These are phyloP conservation scores for Ceryle rudis DNA, from an alignment of 2,797 vertebrate species.

Conservation along the genomic window DNA sequence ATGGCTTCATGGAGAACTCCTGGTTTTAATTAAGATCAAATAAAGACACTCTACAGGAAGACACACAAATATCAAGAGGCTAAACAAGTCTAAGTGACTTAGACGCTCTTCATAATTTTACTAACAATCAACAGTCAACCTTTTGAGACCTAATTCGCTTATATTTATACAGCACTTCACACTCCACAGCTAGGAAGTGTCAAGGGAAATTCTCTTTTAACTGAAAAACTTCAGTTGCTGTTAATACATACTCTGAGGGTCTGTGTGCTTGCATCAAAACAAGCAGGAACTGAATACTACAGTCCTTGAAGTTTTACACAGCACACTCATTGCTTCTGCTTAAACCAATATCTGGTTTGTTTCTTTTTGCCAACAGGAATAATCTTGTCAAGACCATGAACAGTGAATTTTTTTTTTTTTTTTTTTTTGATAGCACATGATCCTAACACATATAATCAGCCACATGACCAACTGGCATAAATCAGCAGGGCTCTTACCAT, in stretches of 20 bases:
- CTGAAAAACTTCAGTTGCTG: background rate
- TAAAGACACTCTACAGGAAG: background rate
- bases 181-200: background rate
- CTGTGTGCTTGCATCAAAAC: background rate
- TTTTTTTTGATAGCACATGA: fast-evolving
- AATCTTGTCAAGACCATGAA: background rate
- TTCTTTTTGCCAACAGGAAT: background rate
- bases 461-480: background rate
- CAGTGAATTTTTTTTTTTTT: background rate
- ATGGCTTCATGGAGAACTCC: background rate
- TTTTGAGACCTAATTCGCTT: background rate
- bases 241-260: background rate
- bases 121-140: background rate
- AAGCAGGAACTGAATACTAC: background rate
- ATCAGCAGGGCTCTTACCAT: background rate
- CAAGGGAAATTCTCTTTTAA: background rate
- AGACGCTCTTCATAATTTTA: background rate
- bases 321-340: background rate
- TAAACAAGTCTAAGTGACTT: background rate
- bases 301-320: background rate
- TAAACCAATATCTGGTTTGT: background rate
- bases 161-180: background rate
- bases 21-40: background rate
- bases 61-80: background rate
- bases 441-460: background rate